Evolutionary conservation across 2,797 vertebrate species (phyloP).

Genomic region (Thamnophis elegans): DNA sequence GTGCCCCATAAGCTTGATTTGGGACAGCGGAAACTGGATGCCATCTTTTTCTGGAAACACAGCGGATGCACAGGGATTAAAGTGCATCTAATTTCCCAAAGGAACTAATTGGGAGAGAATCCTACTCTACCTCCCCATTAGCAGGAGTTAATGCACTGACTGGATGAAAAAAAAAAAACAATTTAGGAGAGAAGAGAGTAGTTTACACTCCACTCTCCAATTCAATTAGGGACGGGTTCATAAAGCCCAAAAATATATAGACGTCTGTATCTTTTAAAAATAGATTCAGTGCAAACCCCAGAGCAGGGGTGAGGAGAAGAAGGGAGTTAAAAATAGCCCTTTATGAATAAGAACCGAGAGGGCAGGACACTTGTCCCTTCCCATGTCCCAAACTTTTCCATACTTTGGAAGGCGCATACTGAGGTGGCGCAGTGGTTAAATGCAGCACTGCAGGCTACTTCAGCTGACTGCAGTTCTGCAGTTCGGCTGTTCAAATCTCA

Average conservation of each 20-base stretch:
- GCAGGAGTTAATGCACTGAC: neutral
- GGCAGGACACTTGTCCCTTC: neutral
- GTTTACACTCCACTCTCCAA: neutral
- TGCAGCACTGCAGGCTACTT: too few relatives aligned
- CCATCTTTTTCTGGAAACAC: slow-evolving; percentile 12
- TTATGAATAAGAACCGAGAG: slow-evolving; percentile 7
- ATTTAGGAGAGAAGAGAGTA: neutral
- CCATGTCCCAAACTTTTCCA: neutral
- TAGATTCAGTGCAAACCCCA: slow-evolving; percentile 33
- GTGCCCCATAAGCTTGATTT: neutral
- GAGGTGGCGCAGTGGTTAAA: too few relatives aligned
- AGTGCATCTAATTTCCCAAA: slow-evolving; percentile 25
- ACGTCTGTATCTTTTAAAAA: neutral
- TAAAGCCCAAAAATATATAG: neutral
- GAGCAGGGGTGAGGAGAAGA: neutral
- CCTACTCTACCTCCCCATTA: neutral
- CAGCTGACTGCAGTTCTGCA: too few relatives aligned
- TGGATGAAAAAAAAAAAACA: neutral
- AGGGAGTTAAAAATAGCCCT: slow-evolving; percentile 18
- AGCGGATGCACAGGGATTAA: slow-evolving; percentile 15
- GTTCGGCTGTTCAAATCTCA: too few relatives aligned
- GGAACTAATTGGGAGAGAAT: neutral
- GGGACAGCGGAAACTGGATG: slow-evolving; percentile 39
- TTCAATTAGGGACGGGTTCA: neutral
- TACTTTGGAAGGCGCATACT: too few relatives aligned